phyloP scores from a whole-genome alignment of 2,888 invertebrate genomes.

The Nebria brevicollis region DNA sequence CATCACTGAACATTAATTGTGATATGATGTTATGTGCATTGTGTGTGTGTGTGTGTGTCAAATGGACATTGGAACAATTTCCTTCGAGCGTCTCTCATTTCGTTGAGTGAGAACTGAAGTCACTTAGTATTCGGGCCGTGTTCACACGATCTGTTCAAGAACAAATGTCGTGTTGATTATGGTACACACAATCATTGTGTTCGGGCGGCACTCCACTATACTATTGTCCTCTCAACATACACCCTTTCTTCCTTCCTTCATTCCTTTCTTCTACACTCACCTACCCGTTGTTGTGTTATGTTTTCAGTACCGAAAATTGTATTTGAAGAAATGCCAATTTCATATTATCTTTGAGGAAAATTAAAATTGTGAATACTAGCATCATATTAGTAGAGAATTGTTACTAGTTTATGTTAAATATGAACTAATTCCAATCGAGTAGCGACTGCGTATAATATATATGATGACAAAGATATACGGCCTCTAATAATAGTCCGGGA shows the following conservation, averaged over 20 bases:
- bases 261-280: no score
- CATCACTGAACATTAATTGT: slow-evolving; percentile 19
- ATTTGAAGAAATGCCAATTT: no score
- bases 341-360: no score
- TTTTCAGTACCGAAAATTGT: no score
- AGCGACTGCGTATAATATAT: neutral
- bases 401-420: no score
- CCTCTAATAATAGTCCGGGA: neutral
- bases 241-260: no score
- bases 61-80: slow-evolving; percentile 13
- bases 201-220: neutral
- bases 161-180: neutral
- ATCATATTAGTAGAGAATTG: no score
- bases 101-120: neutral
- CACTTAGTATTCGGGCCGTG: neutral
- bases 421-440: no score
- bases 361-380: no score
- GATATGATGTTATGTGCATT: neutral
- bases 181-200: neutral
- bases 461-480: neutral
- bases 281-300: no score
- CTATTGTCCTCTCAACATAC: neutral
- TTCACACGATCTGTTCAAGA: neutral
- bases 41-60: neutral
- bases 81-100: slow-evolving; percentile 6